Base-by-base conservation (phyloP, 2,113 vertebrate genomes). In the Saguinus imperator region DNA sequence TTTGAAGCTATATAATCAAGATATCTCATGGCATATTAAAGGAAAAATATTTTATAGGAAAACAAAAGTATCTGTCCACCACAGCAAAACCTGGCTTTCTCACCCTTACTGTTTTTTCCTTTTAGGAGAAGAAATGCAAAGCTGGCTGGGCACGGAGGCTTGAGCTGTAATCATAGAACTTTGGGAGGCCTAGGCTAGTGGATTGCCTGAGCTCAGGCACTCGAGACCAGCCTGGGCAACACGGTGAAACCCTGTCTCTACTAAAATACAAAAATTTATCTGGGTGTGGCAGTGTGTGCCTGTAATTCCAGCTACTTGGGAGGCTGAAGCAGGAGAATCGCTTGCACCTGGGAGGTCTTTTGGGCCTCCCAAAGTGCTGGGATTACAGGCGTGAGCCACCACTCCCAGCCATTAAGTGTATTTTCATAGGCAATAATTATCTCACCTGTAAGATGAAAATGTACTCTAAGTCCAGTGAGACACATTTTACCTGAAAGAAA, bases 11-110 rank as follows among this genome's bases (percentile, higher is more conserved):
- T 95, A 40, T 75, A 93, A 17, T 93, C 40, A 96, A 72, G 85
- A 96, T 96, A 95, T 58, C 96, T 73, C n/a, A 94, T 64, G 17
- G 17, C 55, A 93, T 96, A n/a, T 95, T 92, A 87, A 96, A 96
- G 96, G 37, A 32, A 83, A 83, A 83, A 61, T 16, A 35, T 82
- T 37, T 82, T 76, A 77, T 32, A 48, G 16, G 13, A 48, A 77
- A 77, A 17, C 43, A 75, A 61, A 29, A 6, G 12, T 64, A 32
- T 77, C 75, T 35, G 48, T 50, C 6, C 76, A 50, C 29, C 45
- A 20, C 17, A 50, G 76, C 35, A 50, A 81, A 55, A 66, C n/a
- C 87, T 91, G 40, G 43, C 52, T 87, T 95, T 75, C 6, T 6
- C 16, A 43, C 52, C 20, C 29, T 66, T 55, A 81, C 7, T 87